Percentiles rank a stretch among this genome's conserved stretches.
These are phyloP conservation scores for Caenorhabditis sp. DNA, from an alignment of 2,888 invertebrate species.

Conservation along the genomic window DNA sequence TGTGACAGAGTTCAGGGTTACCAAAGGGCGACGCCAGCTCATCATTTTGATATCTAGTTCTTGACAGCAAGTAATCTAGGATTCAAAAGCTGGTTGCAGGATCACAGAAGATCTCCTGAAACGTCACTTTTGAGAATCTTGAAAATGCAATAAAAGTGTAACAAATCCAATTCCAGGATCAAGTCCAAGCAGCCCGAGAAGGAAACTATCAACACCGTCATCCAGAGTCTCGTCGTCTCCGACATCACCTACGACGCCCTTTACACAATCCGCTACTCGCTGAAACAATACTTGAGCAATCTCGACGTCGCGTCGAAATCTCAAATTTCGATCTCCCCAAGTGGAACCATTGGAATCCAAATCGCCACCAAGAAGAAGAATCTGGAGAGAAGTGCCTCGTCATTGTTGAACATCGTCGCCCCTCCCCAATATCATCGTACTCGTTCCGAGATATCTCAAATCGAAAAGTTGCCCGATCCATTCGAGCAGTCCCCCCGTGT, in stretches of 20 bases:
- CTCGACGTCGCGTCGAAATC: constrained; percentile 19
- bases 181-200: neutral
- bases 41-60: no score
- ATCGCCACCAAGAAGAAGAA: constrained; percentile 12
- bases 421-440: constrained; percentile 13
- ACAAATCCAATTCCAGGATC: constrained; percentile 29
- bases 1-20: no score
- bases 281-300: constrained; percentile 36
- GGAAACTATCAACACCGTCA: constrained; percentile 5
- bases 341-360: constrained; percentile 25
- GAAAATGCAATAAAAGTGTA: neutral
- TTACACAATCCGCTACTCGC: constrained; percentile 27
- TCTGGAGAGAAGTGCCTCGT: neutral
- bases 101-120: no score
- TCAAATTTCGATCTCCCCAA: constrained; percentile 24
- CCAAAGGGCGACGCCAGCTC: no score
- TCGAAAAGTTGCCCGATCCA: constrained; percentile 17
- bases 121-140: no score
- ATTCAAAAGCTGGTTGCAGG: no score
- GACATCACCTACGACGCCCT: constrained; percentile 39
- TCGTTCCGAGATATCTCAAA: constrained; percentile 18
- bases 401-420: neutral
- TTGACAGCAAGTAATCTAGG: no score
- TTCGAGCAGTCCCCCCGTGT: neutral
- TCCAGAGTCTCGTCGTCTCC: constrained; percentile 34